phyloP scores from a whole-genome alignment of 2,888 invertebrate genomes.

The Chromoteleia sp. region DNA sequence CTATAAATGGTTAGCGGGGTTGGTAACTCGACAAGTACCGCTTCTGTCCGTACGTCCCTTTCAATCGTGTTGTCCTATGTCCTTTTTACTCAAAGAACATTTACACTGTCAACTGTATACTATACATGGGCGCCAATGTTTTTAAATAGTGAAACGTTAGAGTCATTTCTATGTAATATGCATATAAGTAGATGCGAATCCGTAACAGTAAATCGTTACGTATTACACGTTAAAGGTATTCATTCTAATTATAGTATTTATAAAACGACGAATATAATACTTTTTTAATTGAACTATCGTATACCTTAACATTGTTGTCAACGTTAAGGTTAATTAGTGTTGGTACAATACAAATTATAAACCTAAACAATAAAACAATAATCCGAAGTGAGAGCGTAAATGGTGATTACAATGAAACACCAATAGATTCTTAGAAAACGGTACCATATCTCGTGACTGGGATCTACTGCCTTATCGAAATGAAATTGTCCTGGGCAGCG shows the following conservation, averaged over 20 bases:
- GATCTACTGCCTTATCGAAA: constrained; percentile 83
- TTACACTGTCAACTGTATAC: constrained; percentile 48
- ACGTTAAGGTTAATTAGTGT: too few species aligned
- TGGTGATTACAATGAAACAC: constrained; percentile 48
- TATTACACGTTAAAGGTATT: too few species aligned
- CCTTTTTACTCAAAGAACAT: constrained; percentile 66
- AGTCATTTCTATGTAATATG: constrained; percentile 23
- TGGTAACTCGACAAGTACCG: constrained; percentile 73
- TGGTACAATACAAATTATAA: background rate
- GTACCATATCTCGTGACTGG: constrained; percentile 77
- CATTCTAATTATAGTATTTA: too few species aligned
- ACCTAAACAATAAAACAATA: constrained; percentile 19
- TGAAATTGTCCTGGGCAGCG: constrained; percentile 82
- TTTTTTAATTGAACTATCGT: too few species aligned
- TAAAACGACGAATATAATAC: too few species aligned
- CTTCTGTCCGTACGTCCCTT: constrained; percentile 73
- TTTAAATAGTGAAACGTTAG: constrained; percentile 31
- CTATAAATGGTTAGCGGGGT: constrained; percentile 74
- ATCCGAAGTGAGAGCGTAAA: constrained; percentile 41
- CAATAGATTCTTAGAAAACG: constrained; percentile 65
- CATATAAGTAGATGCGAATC: background rate
- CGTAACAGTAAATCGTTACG: too few species aligned
- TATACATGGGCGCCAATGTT: constrained; percentile 43
- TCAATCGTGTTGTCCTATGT: constrained; percentile 67
- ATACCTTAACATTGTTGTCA: too few species aligned